Base-by-base conservation (phyloP, 2,888 invertebrate species). In the Euspilapteryx auroguttella region DNA sequence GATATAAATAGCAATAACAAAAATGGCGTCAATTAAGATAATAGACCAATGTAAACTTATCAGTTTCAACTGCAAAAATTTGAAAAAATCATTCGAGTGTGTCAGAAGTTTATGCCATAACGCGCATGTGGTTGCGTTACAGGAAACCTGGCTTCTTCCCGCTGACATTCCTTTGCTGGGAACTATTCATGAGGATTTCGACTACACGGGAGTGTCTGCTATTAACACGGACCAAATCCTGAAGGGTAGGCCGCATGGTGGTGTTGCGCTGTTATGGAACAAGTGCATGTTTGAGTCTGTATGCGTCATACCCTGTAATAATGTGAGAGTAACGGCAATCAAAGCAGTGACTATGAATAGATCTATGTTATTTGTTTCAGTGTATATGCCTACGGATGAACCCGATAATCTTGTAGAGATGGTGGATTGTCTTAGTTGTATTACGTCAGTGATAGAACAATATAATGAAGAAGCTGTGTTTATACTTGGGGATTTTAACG, bases 61-160 rank as follows among this genome's bases (percentile, higher is more conserved):
- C 6, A 32, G 11, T 15, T 25, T 25, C 21, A 32, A 32, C 21
- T 28, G 28, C 22, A 32, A 25, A 21, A 12, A n/a, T 28, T 4
- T 32, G 6, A 29, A 14, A 8, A 9, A 28, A 15, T 32, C 32
- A 14, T 14, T 28, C 7, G 32, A 32, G 2, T n/a, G 32, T 14
- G 14, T 32, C 7, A 28, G 25, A 22, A 9, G 11, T 14, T 17
- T 32, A 11, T 32, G 32, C 21, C 22, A 28, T 9, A 10, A 14
- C 5, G 28, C 28, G 12, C 25, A 32, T 21, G 20, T 32, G 12
- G 12, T 32, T 6, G 28, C 28, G 9, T 12, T 32, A 6, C 22
- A 28, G 21, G 31, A 31, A 27, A 28, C 25, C 8, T 32, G 31
- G 24, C 14, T 28, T 14, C 23, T 28, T 9, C 12, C 21, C 13